Percentiles rank a stretch among this genome's conserved stretches.
Conservation (phyloP, 2,888 invertebrate species). For the Limnephilus auricula region DNA sequence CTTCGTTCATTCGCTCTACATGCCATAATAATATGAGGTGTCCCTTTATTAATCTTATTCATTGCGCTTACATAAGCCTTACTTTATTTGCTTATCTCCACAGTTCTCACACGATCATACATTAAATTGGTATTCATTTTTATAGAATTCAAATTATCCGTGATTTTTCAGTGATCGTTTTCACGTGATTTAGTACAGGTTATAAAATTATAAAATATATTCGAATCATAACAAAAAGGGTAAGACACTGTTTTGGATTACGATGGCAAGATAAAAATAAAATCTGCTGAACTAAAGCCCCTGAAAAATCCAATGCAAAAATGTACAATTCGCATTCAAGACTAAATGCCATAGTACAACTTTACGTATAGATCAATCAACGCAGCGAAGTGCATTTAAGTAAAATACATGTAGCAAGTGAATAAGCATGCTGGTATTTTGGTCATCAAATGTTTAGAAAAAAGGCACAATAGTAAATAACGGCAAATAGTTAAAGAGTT, state of each 20-base stretch:
- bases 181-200: neutral
- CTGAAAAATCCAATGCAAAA: neutral
- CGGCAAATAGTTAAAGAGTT: neutral
- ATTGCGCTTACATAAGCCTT: too few relatives aligned
- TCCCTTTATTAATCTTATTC: too few relatives aligned
- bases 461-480: conserved; percentile 7
- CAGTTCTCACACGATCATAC: too few relatives aligned
- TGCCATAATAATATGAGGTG: too few relatives aligned
- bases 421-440: neutral
- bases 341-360: neutral
- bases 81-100: too few relatives aligned
- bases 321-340: neutral
- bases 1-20: too few relatives aligned
- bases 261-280: neutral
- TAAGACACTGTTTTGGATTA: neutral
- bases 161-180: too few relatives aligned
- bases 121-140: too few relatives aligned
- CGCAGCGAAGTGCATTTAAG: neutral
- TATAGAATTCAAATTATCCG: too few relatives aligned
- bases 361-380: neutral
- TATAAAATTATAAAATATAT: neutral
- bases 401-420: neutral
- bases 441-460: neutral
- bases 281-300: neutral
- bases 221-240: neutral